Evolutionary conservation across 2,797 vertebrate genomes (phyloP), one percentile per base, ranked within the genome.

Genomic region (Falco columbarius): DNA sequence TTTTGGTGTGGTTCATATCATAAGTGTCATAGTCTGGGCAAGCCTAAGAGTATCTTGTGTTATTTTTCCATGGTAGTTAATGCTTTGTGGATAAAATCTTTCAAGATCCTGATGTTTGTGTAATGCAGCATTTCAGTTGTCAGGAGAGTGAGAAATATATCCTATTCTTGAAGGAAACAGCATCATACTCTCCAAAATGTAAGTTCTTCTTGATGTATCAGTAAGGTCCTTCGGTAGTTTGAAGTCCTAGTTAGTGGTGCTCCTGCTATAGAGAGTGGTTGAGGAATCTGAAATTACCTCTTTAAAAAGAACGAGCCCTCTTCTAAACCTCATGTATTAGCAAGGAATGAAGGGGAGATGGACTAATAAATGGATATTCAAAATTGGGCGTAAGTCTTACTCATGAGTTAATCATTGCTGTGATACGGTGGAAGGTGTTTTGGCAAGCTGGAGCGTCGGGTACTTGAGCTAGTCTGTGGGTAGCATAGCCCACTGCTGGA

Each of bases 331-430:
- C 7, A 0, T 15, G 5, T 16, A 7, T 34, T 26, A 44, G 29
- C 0, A 1, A 42, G 34, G 40, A 87, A 7, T 10, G 14, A 72
- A 29, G 34, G 40, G 3, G 4, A 32, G 10, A 23, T 42, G 21
- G 36, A 4, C 15, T 36, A 32, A 51, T 52, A 58, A 42, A 22
- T 10, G 18, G 38, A 10, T 34, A 5, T 32, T n/a, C 3, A 10
- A 10, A 74, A 44, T 26, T 58, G 17, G 16, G 10, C 4, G 0
- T 15, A 15, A 29, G 18, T 29, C 36, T 85, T 46, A 3, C 1
- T 6, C 34, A 14, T 32, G 30, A 46, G 29, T 29, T 14, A 40
- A 27, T 27, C 15, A 26, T 10, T 42, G 15, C 9, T 63, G 46
- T 27, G 40, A 20, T 62, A 14, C n/a, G 38, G 10, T 22, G 19